These are phyloP conservation scores for Cremastobaeus sp. DNA, from an alignment of 2,888 invertebrate species.

Conservation along the genomic window DNA sequence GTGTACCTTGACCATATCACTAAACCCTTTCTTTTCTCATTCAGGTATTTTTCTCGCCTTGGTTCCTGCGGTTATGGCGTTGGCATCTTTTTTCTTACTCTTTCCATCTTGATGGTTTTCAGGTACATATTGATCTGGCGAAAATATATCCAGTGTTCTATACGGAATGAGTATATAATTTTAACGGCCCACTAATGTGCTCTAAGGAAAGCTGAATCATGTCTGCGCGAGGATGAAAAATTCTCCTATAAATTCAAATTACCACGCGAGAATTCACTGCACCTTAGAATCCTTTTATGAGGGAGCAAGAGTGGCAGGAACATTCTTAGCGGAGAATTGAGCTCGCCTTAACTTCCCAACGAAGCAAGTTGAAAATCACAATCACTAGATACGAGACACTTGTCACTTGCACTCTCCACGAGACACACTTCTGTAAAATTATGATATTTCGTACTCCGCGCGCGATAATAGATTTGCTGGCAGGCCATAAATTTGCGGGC, in stretches of 20 bases:
- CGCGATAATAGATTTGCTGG: conserved; percentile 25
- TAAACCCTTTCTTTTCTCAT: too few species aligned
- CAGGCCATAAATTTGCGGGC: conserved; percentile 6
- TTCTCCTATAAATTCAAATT: conserved; percentile 64
- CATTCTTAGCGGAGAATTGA: conserved; percentile 49
- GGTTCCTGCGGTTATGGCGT: too few species aligned
- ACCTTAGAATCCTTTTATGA: conserved; percentile 52
- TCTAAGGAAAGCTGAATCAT: conserved; percentile 36
- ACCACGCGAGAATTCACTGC: conserved; percentile 46
- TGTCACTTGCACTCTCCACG: conserved; percentile 40
- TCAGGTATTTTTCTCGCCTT: too few species aligned
- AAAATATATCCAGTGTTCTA: conserved; percentile 32
- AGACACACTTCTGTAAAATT: conserved; percentile 29
- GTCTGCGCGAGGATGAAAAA: conserved; percentile 46
- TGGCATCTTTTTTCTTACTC: too few species aligned
- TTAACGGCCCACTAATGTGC: conserved; percentile 45
- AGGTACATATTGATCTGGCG: too few species aligned
- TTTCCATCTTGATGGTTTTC: too few species aligned
- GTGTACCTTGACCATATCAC: too few species aligned
- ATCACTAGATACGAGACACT: conserved; percentile 51
- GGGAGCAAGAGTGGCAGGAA: conserved; percentile 48
- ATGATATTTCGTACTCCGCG: conserved; percentile 31
- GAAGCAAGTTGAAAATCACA: conserved; percentile 44
- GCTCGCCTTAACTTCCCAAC: conserved; percentile 44
- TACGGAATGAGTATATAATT: conserved; percentile 62